phyloP scores from a whole-genome alignment of 1,140 invertebrate species.

The Lordiphosa clarofinis region DNA sequence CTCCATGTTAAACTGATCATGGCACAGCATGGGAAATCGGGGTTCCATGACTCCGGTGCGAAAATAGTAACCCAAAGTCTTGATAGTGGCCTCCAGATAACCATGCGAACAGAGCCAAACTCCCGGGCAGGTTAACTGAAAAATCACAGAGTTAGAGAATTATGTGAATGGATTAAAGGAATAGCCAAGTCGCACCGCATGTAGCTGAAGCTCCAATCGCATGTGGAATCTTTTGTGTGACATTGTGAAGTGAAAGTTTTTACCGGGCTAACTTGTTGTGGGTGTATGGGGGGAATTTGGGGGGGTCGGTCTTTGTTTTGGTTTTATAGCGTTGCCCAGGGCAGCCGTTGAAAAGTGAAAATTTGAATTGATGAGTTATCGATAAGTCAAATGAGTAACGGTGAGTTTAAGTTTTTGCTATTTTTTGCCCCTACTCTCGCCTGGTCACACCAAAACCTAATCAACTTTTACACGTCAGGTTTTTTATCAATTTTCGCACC shows the following conservation, averaged over 20 bases:
- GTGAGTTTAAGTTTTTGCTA: too few species aligned
- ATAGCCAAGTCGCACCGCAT: slow-evolving; percentile 49
- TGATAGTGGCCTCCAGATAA: slow-evolving; percentile 67
- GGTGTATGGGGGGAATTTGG: background rate
- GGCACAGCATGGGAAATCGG: slow-evolving; percentile 69
- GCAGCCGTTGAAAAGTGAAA: slow-evolving; percentile 21
- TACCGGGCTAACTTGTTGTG: background rate
- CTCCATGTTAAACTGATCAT: slow-evolving; percentile 73
- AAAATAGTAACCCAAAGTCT: slow-evolving; percentile 74
- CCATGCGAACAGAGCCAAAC: slow-evolving; percentile 78
- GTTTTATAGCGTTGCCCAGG: slow-evolving; percentile 45
- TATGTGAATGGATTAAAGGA: background rate
- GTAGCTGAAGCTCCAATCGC: slow-evolving; percentile 51
- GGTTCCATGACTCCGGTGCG: slow-evolving; percentile 75
- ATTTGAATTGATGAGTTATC: slow-evolving; percentile 27
- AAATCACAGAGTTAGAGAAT: background rate
- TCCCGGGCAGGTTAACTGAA: slow-evolving; percentile 71
- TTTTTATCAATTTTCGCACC: slow-evolving; percentile 6
- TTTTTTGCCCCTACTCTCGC: too few species aligned
- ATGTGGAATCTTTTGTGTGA: slow-evolving; percentile 57
- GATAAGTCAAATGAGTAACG: slow-evolving; percentile 1
- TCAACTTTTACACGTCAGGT: slow-evolving; percentile 33
- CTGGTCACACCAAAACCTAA: background rate
- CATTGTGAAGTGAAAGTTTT: slow-evolving; percentile 46
- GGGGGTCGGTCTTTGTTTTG: slow-evolving; percentile 51